Evolutionary conservation across 2,113 vertebrate species (phyloP), one percentile per base, ranked within the genome.

Genomic region (Micronycteris hirsuta): DNA sequence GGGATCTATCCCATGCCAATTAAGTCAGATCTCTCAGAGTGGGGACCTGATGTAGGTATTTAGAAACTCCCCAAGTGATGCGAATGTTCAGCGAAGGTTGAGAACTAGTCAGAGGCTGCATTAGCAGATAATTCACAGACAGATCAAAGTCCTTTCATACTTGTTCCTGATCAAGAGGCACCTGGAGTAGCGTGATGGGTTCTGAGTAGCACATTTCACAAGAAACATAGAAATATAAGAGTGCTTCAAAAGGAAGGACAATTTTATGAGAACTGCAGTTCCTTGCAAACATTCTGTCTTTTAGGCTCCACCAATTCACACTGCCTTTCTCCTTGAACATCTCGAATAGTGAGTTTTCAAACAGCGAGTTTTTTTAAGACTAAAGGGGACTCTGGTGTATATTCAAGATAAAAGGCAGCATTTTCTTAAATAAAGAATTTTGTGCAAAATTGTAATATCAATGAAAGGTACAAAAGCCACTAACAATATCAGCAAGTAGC

Each of bases 311-410:
- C 2, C 78, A 88, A 71, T 74, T 86, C 80, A 92, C 31, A 84
- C 3, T 82, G 47, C 17, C n/a, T 94, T 92, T 94, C 84, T 93
- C 78, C 70, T 94, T 96, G 26, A 91, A 89, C 26, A 94, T 93
- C 20, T 36, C n/a, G 76, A 96, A 93, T 49, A 86, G 16, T 88
- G 45, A 63, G 61, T 63, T 63, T 63, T 63, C 58, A 63, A 63
- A 63, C 26, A 63, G 58, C 11, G 26, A 85, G 49, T 86, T 89
- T 93, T 92, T 73, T 38, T 73, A 89, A 94, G 49, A 95, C 6
- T 88, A 96, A 93, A 71, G 14, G 63, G 31, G 83, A 94, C 17
- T 33, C 36, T 94, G 28, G 63, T 86, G 13, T n/a, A 70, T 87
- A 80, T 38, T 91, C 11, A 96, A 92, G 58, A 95, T 43, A 89